A percentile compares a stretch with the other conserved stretches of the same genome.
These are phyloP conservation scores for Aleiodes alternator DNA, from an alignment of 2,888 invertebrate genomes.

Conservation along the genomic window DNA sequence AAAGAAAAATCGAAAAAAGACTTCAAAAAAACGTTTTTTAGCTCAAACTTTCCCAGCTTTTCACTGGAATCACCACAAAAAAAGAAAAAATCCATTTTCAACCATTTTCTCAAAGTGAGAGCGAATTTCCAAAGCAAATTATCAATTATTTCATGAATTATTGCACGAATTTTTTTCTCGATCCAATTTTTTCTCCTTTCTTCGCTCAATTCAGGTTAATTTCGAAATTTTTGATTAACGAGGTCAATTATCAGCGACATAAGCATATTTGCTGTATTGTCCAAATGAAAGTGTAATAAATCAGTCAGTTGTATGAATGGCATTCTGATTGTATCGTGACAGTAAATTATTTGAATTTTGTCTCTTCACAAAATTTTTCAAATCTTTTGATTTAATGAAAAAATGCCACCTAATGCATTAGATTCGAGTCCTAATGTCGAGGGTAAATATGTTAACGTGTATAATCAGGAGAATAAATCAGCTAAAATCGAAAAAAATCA, in stretches of 20 bases:
- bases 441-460: neutral
- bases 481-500: neutral
- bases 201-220: neutral
- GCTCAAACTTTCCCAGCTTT: no score
- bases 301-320: neutral
- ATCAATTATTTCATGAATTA: neutral
- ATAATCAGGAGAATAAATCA: neutral
- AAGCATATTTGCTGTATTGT: neutral
- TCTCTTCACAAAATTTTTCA: neutral
- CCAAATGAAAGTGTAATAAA: neutral
- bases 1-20: no score
- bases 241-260: conserved; percentile 15
- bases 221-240: neutral
- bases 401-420: neutral
- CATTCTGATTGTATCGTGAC: conserved; percentile 18
- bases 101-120: no score
- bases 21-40: no score
- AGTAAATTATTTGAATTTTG: conserved; percentile 4
- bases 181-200: no score
- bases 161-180: neutral
- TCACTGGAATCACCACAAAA: no score
- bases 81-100: no score
- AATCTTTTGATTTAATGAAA: neutral
- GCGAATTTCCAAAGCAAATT: neutral
- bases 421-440: neutral